A percentile compares a stretch with the other conserved stretches of the same genome.
Evolutionary conservation across 2,888 invertebrate genomes (phyloP).

Genomic region (Tridacna crocea): DNA sequence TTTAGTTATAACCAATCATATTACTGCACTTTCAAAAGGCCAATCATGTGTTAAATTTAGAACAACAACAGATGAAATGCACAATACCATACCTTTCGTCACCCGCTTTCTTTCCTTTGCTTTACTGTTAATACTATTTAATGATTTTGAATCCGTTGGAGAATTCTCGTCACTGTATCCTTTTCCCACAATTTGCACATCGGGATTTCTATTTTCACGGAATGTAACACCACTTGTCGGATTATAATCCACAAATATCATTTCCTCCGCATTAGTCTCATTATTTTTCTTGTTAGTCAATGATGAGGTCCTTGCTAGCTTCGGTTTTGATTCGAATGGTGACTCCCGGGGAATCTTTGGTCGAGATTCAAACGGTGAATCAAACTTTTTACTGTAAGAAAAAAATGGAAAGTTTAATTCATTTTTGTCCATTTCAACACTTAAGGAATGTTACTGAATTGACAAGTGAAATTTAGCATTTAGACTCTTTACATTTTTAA

Average conservation of each 20-base stretch:
- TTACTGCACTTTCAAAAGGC: too few species aligned
- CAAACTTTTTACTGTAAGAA: conserved; percentile 72
- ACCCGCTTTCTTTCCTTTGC: conserved; percentile 66
- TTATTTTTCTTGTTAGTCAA: conserved; percentile 59
- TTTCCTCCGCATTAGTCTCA: conserved; percentile 43
- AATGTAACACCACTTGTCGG: conserved; percentile 81
- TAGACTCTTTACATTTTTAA: too few species aligned
- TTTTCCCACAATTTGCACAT: conserved; percentile 81
- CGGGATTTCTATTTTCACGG: conserved; percentile 79
- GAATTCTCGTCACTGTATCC: conserved; percentile 79
- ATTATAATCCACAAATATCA: conserved; percentile 75
- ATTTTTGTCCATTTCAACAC: not conserved
- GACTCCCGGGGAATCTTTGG: conserved; percentile 69
- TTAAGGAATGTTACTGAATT: too few species aligned
- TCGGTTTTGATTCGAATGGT: conserved; percentile 77
- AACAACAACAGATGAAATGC: too few species aligned
- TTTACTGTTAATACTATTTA: conserved; percentile 64
- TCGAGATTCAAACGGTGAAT: conserved; percentile 77
- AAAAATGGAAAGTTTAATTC: not conserved
- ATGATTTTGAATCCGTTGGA: conserved; percentile 49
- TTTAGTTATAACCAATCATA: too few species aligned
- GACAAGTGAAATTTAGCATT: too few species aligned
- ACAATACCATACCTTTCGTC: conserved; percentile 65
- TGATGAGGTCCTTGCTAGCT: conserved; percentile 69
- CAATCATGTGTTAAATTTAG: too few species aligned